These are phyloP conservation scores for Chelon labrosus DNA, from an alignment of 2,797 vertebrate genomes.

Conservation along the genomic window DNA sequence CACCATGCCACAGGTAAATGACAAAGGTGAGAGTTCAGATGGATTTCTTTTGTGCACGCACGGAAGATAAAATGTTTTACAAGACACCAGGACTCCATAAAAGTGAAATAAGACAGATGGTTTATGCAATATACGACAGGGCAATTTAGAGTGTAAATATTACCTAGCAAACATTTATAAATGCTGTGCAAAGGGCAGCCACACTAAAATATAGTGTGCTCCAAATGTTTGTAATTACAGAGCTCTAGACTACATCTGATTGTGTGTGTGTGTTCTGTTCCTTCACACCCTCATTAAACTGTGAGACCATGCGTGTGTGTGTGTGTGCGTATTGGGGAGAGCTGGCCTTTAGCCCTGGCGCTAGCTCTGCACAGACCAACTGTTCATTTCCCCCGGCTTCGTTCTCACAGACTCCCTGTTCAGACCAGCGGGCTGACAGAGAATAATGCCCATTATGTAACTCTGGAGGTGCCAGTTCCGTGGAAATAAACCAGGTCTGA, in stretches of 20 bases:
- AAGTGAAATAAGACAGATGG: conserved; percentile 46
- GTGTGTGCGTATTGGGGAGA: conserved; percentile 28
- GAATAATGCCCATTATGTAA: conserved; percentile 78
- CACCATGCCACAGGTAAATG: not conserved
- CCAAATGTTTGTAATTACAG: conserved; percentile 44
- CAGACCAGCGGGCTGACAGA: conserved; percentile 58
- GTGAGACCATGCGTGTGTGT: conserved; percentile 59
- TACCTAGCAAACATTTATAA: conserved; percentile 35
- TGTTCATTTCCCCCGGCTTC: conserved; percentile 66
- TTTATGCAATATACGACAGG: conserved; percentile 7
- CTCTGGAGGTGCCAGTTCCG: conserved; percentile 51
- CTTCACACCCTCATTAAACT: conserved; percentile 76
- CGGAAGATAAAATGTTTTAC: conserved; percentile 40
- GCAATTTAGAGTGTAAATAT: conserved; percentile 43
- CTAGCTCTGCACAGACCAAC: conserved; percentile 56
- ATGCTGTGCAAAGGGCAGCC: conserved; percentile 33
- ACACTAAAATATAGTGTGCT: conserved; percentile 43
- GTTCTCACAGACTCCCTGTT: conserved; percentile 64
- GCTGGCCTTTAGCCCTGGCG: conserved; percentile 67
- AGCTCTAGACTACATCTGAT: conserved; percentile 32
- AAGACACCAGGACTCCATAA: conserved; percentile 23
- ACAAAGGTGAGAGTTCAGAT: not conserved
- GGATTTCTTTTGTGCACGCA: not conserved
- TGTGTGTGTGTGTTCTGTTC: conserved; percentile 47
- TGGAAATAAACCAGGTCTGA: conserved; percentile 12